Base-by-base conservation (phyloP, 2,113 vertebrate genomes). In the Edolisoma coerulescens region DNA sequence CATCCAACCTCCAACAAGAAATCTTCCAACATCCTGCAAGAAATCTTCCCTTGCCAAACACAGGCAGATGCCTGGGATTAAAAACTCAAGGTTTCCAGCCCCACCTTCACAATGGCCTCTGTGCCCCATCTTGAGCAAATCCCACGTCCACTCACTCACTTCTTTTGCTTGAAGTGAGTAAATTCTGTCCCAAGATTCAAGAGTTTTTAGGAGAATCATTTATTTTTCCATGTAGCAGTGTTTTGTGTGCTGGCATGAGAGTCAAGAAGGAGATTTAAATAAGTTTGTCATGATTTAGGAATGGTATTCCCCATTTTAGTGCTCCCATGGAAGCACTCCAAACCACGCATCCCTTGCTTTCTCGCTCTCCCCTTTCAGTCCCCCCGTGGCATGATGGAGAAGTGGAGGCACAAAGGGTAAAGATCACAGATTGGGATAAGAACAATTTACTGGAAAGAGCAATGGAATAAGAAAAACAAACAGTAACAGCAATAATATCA, bases 341-440 rank as follows among this genome's bases (percentile, higher is more conserved):
- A 56, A 71, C 24, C n/a, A 73, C 0, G 0, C 6, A 37, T 28
- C 1, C 13, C 47, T 61, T 1, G 0, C 59, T 33, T 0, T 0
- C 9, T 44, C 32, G 10, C 42, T 64, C 8, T 18, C n/a, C 32
- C 6, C 7, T 50, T 50, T 27, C 15, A 64, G 22, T 65, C 12
- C 44, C 8, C 10, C 27, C n/a, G 8, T 0, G 0, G 23, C 33
- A 45, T 44, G 28, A 39, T 37, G 19, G 33, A 52, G 33, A 44
- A 57, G 16, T 59, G 27, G 44, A 39, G 33, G 33, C 52, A 67
- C 37, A 81, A 59, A 74, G 68, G 60, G 77, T n/a, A 74, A 89
- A 81, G 60, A 67, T 45, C 68, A 74, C 4, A 3, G 37, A 13
- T 4, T 44, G 52, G 74, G 77, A 57, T 65, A 57, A 74, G 44